Evolutionary conservation across 2,888 invertebrate species (phyloP), one percentile per base, ranked within the genome.

Genomic region (Dexiosoma caninum): DNA sequence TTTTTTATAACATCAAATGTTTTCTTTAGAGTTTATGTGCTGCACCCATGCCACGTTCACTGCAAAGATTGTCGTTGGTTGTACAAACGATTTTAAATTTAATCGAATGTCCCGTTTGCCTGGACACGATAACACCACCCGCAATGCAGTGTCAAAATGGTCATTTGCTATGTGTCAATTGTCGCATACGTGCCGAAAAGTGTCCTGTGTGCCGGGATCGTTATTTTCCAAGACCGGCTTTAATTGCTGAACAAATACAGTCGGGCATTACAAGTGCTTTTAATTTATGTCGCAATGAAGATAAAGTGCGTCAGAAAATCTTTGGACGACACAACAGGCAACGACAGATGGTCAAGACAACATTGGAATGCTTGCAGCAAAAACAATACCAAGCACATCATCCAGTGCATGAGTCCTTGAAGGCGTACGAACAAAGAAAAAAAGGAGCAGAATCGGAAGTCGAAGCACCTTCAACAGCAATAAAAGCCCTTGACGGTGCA

Each of bases 131-230:
- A 76, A 87, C 91, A 42, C 92, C 93, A 10, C 94, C 94, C 4
- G 92, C 92, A 0, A 91, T 92, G 83, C 93, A 94, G 85, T 94
- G 94, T 85, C 92, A 93, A 69, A 93, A 93, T 84, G 94, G 94
- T 0, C 94, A 94, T 86, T 90, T 94, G 80, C 91, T 93, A 53
- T 94, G 94, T 86, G 90, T 91, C 37, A 91, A 91, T 76, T 94
- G 94, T 85, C 92, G 93, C 84, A 89, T 92, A 14, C 92, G 92
- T 85, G 91, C 93, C 19, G 91, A 92, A 80, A 90, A 91, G 72
- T 94, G 94, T 86, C 94, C 94, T 0, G 91, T 93, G 2, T 94
- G 94, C 84, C 91, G 94, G 44, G 91, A 92, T 49, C 90, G 91
- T 82, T 91, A 92, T 74, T 89, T 88, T 32, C 90, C 91, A 74